These are phyloP conservation scores for Poecile atricapillus DNA, from an alignment of 2,113 vertebrate species.

Conservation along the genomic window DNA sequence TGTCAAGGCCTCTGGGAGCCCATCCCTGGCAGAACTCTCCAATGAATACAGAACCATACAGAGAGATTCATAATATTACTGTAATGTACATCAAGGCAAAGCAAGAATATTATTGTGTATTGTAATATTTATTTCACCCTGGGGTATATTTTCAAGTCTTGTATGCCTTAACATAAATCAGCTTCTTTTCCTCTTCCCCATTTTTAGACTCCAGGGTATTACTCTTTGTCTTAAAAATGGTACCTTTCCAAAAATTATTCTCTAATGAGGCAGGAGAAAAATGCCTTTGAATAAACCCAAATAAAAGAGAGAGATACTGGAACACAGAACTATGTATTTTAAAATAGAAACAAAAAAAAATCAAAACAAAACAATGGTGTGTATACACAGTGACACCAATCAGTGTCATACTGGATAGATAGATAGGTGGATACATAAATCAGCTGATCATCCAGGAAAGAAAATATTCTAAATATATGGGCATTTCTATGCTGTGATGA, in stretches of 20 bases:
- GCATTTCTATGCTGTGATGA: neutral
- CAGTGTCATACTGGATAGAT: neutral
- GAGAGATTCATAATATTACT: conserved; percentile 8
- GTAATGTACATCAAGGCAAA: conserved; percentile 1
- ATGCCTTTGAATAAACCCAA: neutral
- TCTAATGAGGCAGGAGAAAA: conserved; percentile 41
- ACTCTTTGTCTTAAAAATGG: conserved; percentile 14
- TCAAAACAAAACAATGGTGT: neutral
- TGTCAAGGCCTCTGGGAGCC: neutral
- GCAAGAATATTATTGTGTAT: conserved; percentile 13
- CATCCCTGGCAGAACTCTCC: neutral
- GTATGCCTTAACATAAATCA: conserved; percentile 40
- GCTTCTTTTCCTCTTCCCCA: neutral
- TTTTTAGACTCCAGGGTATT: neutral
- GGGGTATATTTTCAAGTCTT: conserved; percentile 17
- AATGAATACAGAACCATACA: neutral
- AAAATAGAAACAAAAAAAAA: neutral
- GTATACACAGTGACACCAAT: neutral
- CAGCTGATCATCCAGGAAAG: neutral
- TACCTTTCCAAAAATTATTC: conserved; percentile 34
- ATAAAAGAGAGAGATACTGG: neutral
- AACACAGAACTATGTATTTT: neutral
- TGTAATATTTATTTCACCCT: conserved; percentile 56
- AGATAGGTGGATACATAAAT: neutral
- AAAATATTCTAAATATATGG: neutral